phyloP scores from a whole-genome alignment of 2,888 invertebrate genomes.

The Coronaproctus castanopsis region DNA sequence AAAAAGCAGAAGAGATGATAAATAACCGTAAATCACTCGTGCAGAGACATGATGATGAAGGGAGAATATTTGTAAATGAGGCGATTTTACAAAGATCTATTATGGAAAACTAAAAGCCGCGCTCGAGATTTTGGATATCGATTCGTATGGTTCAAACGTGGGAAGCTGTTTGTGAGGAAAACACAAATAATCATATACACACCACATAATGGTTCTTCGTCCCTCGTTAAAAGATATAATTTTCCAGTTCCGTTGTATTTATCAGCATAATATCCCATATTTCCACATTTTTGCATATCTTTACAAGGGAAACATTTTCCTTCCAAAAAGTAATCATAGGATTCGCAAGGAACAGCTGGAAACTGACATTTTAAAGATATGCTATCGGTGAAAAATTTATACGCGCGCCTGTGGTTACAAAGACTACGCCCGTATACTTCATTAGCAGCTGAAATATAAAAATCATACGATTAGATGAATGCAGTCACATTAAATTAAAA shows the following conservation, averaged over 20 bases:
- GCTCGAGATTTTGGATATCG: too few species aligned
- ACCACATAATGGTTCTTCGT: slow-evolving; percentile 84
- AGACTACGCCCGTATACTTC: slow-evolving; percentile 66
- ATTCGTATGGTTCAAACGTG: too few species aligned
- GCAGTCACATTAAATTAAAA: slow-evolving; percentile 8
- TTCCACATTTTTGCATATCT: slow-evolving; percentile 43
- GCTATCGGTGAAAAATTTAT: slow-evolving; percentile 85
- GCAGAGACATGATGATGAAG: too few species aligned
- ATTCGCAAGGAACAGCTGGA: slow-evolving; percentile 69
- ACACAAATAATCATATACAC: too few species aligned
- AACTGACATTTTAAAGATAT: slow-evolving; percentile 79
- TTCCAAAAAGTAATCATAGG: slow-evolving; percentile 61
- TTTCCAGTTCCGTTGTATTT: slow-evolving; percentile 61
- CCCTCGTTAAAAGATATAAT: slow-evolving; percentile 70
- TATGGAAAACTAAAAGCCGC: too few species aligned
- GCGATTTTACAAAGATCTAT: too few species aligned
- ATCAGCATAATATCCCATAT: slow-evolving; percentile 88
- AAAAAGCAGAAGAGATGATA: too few species aligned
- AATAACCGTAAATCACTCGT: too few species aligned
- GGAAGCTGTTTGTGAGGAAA: too few species aligned
- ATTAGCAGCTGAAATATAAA: slow-evolving; percentile 34
- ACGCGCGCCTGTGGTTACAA: slow-evolving; percentile 82
- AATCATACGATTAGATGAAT: not conserved
- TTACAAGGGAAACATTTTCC: slow-evolving; percentile 56
- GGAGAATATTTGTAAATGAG: too few species aligned